Base-by-base conservation (phyloP, 1,140 invertebrate species). In the Scaptomyza graminum region DNA sequence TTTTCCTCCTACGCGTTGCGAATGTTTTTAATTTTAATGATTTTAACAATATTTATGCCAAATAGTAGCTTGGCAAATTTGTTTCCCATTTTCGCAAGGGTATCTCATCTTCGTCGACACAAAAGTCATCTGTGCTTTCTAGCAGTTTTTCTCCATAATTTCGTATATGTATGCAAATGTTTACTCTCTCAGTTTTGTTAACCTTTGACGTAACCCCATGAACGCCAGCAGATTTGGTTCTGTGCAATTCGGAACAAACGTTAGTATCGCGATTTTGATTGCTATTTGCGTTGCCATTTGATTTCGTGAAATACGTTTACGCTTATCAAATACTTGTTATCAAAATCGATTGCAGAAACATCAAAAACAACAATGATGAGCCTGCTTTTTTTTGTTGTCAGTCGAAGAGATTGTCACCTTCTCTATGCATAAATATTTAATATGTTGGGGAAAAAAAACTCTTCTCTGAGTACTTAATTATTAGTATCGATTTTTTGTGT, bases 261-360 rank as follows among this genome's bases (percentile, higher is more conserved):
- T 49, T 62, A 41, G 62, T 56, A 46, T 71, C 46, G 41, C 59
- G 39, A 28, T 78, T 62, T 59, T 77, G 54, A 65, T 77, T 66
- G 52, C 56, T 66, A 57, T 66, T 50, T 66, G 55, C 31, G 50
- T 76, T 73, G 71, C 67, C 70, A 68, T 87, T 87, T 82, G 61
- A 78, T 88, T 70, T 74, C 78, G 75, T 79, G 69, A 83, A 34
- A 85, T 84, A 84, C 72, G 78, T 85, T 85, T 82, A 85, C 82
- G 82, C 83, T 87, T 87, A 87, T 87, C 84, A 87, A 87, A 87
- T 79, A 88, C 84, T 83, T 87, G 83, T 88, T 87, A 87, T 87
- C 83, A 83, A 88, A 87, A 87, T 87, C 83, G 83, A 87, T 88
- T 76, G 62, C 72, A 79, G 61, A 67, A 82, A 74, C 75, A 51